phyloP scores from a whole-genome alignment of 2,113 vertebrate genomes.

The Emberiza fucata region DNA sequence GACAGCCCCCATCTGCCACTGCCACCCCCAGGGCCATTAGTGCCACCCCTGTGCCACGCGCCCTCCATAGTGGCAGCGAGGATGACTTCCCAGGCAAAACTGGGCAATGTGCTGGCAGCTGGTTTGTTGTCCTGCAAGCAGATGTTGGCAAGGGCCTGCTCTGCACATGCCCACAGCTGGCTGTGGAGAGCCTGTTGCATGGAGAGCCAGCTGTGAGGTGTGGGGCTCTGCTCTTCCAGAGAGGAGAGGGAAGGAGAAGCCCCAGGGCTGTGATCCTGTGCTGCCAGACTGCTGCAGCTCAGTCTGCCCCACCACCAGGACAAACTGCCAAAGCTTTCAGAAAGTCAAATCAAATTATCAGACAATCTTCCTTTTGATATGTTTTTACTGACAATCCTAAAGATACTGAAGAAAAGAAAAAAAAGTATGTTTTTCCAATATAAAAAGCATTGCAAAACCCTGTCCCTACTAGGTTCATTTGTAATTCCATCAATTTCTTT shows the following conservation, averaged over 20 bases:
- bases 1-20: neutral
- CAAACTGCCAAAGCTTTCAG: neutral
- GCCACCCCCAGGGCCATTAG: neutral
- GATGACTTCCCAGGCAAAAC: neutral
- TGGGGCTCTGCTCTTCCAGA: neutral
- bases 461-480: neutral
- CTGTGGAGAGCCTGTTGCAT: neutral
- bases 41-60: fast-evolving
- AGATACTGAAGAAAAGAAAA: neutral
- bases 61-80: fast-evolving
- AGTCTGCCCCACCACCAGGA: neutral
- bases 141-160: neutral
- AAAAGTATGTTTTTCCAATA: neutral
- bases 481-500: neutral
- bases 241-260: neutral
- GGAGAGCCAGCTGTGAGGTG: neutral
- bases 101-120: neutral
- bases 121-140: neutral
- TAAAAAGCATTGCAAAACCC: neutral
- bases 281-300: neutral
- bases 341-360: neutral
- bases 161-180: neutral
- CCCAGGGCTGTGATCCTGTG: fast-evolving
- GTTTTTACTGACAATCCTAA: neutral
- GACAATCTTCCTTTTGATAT: neutral